phyloP scores from a whole-genome alignment of 2,797 vertebrate species.

The Dermochelys coriacea region DNA sequence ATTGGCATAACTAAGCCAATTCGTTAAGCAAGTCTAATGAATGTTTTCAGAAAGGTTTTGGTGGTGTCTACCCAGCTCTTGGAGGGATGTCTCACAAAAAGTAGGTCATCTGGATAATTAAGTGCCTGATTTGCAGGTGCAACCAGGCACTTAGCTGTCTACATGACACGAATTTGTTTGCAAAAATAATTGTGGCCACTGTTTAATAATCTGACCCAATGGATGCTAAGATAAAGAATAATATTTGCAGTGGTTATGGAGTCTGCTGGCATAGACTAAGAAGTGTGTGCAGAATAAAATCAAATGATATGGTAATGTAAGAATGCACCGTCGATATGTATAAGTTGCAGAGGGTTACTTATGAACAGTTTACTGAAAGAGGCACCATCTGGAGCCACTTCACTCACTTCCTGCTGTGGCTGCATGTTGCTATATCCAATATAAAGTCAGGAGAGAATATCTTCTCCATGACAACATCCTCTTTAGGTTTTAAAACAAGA shows the following conservation, averaged over 20 bases:
- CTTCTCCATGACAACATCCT: neutral
- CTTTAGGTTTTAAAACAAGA: neutral
- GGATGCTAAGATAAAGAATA: neutral
- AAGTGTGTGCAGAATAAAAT: neutral
- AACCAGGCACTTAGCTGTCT: neutral
- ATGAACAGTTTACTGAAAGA: neutral
- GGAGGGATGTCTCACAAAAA: neutral
- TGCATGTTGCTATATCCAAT: neutral
- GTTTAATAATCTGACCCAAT: neutral
- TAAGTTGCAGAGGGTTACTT: neutral
- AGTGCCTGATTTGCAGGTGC: slow-evolving; percentile 6
- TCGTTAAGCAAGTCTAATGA: neutral
- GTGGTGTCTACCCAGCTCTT: neutral
- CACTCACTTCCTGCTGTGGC: neutral
- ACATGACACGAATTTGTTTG: neutral
- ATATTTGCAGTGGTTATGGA: neutral
- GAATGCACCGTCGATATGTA: neutral
- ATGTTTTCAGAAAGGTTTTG: neutral
- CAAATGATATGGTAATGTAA: neutral
- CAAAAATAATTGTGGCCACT: slow-evolving; percentile 24
- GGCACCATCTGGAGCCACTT: neutral
- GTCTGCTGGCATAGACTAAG: neutral
- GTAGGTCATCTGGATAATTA: neutral
- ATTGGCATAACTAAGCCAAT: neutral
- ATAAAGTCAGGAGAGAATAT: neutral